phyloP scores from a whole-genome alignment of 1,140 invertebrate genomes.

The Lordiphosa clarofinis region DNA sequence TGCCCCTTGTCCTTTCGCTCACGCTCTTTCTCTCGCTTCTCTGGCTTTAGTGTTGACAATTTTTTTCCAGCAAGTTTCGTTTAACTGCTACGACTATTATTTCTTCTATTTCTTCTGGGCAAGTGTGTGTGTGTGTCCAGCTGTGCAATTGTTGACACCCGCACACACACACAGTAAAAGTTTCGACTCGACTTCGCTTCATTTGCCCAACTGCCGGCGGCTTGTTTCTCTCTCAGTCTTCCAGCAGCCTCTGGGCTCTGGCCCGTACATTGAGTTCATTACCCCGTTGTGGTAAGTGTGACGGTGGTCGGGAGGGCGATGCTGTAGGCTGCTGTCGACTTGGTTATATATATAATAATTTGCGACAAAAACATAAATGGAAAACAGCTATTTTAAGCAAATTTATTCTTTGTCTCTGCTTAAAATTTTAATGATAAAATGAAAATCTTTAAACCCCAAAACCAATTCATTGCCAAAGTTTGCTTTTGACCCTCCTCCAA shows the following conservation, averaged over 20 bases:
- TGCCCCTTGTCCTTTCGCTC: neutral
- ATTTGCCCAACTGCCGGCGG: slow-evolving; percentile 57
- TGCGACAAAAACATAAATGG: too few relatives aligned
- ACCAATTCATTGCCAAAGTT: slow-evolving; percentile 56
- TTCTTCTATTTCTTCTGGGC: slow-evolving; percentile 41
- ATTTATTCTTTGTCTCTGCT: slow-evolving; percentile 2
- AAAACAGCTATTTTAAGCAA: too few relatives aligned
- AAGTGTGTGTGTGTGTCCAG: slow-evolving; percentile 50
- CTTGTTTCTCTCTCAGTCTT: slow-evolving; percentile 11
- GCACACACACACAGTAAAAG: slow-evolving; percentile 35
- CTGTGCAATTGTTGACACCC: slow-evolving; percentile 73
- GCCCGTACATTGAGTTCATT: slow-evolving; percentile 55
- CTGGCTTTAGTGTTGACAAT: slow-evolving; percentile 34
- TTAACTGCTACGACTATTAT: slow-evolving; percentile 47
- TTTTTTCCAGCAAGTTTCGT: slow-evolving; percentile 40
- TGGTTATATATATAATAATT: slow-evolving; percentile 13
- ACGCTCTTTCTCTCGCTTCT: neutral
- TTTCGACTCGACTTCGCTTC: slow-evolving; percentile 53
- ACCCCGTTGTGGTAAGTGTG: slow-evolving; percentile 44
- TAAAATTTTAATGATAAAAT: slow-evolving; percentile 9
- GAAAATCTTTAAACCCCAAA: slow-evolving; percentile 14
- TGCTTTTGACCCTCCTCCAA: slow-evolving; percentile 7
- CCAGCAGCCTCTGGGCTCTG: slow-evolving; percentile 22
- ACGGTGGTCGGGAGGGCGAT: too few relatives aligned
- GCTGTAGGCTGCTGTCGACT: slow-evolving; percentile 17